Evolutionary conservation across 2,113 vertebrate genomes (phyloP).

Genomic region (Tringa solitaria): DNA sequence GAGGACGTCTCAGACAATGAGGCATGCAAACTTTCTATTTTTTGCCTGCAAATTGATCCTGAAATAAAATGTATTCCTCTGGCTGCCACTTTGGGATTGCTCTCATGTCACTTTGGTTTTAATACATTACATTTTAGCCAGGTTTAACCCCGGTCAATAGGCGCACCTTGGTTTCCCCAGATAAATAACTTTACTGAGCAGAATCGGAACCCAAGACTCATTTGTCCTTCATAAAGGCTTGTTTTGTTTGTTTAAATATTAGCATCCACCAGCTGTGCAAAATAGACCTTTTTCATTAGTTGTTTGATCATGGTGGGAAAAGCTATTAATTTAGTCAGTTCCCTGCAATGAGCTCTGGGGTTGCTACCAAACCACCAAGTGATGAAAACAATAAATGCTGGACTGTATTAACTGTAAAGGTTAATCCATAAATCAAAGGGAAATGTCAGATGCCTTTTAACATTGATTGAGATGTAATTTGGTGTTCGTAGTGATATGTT

Average conservation of each 20-base stretch:
- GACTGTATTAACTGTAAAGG: constrained; percentile 71
- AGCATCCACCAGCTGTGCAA: constrained; percentile 44
- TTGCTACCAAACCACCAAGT: constrained; percentile 51
- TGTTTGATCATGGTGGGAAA: constrained; percentile 55
- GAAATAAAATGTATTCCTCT: not conserved
- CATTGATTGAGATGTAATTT: constrained; percentile 75
- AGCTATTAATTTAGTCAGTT: constrained; percentile 70
- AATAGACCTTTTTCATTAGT: constrained; percentile 54
- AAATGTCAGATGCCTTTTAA: constrained; percentile 78
- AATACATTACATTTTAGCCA: constrained; percentile 26
- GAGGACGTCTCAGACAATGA: not conserved
- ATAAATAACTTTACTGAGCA: not conserved
- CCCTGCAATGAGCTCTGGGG: constrained; percentile 65
- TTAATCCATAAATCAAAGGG: constrained; percentile 78
- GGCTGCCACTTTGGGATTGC: not conserved
- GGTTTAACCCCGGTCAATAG: not conserved
- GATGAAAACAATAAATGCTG: constrained; percentile 63
- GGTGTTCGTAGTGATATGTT: constrained; percentile 38
- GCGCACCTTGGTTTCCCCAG: not conserved
- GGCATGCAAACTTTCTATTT: not conserved
- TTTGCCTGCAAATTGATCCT: not conserved
- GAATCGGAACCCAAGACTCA: not conserved
- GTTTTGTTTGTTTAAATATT: constrained; percentile 64
- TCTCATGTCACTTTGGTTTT: not conserved
- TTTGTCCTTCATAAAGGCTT: constrained; percentile 20